Base-by-base conservation (phyloP, 2,113 vertebrate genomes). In the Dicrurus megarhynchus region DNA sequence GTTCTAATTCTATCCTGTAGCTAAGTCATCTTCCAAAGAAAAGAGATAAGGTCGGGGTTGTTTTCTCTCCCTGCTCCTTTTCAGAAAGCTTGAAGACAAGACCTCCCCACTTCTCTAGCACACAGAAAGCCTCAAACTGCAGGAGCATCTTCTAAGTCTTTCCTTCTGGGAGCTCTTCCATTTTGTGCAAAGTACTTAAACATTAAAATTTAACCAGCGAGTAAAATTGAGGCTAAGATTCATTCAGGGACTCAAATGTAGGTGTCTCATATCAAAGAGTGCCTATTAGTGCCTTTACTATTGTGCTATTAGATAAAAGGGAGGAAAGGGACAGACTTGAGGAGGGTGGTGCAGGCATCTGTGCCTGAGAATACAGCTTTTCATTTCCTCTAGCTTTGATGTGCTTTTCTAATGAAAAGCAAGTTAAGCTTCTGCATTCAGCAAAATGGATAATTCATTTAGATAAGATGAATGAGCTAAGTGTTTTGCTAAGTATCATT, bases 201-300 rank as follows among this genome's bases (percentile, higher is more conserved):
- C 74, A 65, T 70, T 86, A 92, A 88, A 84, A 70, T 84, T 92
- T 92, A 95, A 93, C 64, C 28, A 91, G 68, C 2, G 27, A 78
- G 50, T 93, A 67, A 95, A 96, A 95, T 44, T 32, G 53, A 94
- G 76, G 52, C 69, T 80, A 49, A 89, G 56, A 71, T 79, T 81
- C 47, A 41, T 89, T 96, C 60, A 93, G 86, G 68, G 27, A 89
- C 26, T 89, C 33, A 67, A 30, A 41, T 7, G 1, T 53, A 61
- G 50, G 75, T 77, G 50, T 79, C 32, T 87, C 2, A 0, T 70
- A 76, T 49, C 16, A 37, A 73, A 64, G 42, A 80, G n/a, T 65
- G 37, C 53, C 69, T 71, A 17, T 92, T 80, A 69, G 67, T 85
- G 47, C 60, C 33, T 77, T 90, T 75, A 59, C 76, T 90, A 6